phyloP scores from a whole-genome alignment of 2,113 vertebrate genomes.

The Ondatra zibethicus region DNA sequence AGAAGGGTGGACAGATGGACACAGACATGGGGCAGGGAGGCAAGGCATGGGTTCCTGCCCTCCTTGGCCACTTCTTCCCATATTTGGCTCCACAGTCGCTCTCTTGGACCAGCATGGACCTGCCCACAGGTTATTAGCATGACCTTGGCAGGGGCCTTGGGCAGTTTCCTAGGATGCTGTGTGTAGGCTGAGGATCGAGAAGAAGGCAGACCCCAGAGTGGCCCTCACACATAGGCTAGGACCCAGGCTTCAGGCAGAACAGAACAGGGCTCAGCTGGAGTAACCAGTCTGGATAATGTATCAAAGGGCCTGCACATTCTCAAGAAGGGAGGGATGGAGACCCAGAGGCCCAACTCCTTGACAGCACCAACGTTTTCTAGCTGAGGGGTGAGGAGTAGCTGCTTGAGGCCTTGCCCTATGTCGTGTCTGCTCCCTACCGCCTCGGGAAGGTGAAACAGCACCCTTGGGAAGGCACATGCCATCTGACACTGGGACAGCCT shows the following conservation, averaged over 20 bases:
- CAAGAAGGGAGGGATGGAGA: not conserved
- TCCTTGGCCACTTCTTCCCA: not conserved
- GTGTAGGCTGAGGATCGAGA: not conserved
- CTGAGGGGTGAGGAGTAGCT: not conserved
- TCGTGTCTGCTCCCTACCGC: not conserved
- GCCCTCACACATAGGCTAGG: not conserved
- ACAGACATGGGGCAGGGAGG: conserved; percentile 53
- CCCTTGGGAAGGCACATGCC: not conserved
- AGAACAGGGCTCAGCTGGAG: not conserved
- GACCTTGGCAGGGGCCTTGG: not conserved
- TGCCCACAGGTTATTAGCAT: not conserved
- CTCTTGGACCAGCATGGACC: not conserved
- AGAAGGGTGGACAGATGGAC: not conserved
- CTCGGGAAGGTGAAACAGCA: not conserved
- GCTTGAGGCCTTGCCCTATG: not conserved
- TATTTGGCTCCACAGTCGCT: not conserved
- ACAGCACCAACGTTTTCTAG: rapidly evolving
- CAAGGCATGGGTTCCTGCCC: not conserved
- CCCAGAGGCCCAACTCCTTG: not conserved
- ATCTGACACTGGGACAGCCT: not conserved
- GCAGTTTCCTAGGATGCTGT: not conserved
- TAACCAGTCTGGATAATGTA: not conserved
- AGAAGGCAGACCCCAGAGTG: rapidly evolving
- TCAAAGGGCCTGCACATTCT: not conserved
- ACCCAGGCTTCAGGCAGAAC: not conserved